These are phyloP conservation scores for Aurelia sp. DNA, from an alignment of 30 jellyfish, hydroid and myxozoan species.

Conservation along the genomic window DNA sequence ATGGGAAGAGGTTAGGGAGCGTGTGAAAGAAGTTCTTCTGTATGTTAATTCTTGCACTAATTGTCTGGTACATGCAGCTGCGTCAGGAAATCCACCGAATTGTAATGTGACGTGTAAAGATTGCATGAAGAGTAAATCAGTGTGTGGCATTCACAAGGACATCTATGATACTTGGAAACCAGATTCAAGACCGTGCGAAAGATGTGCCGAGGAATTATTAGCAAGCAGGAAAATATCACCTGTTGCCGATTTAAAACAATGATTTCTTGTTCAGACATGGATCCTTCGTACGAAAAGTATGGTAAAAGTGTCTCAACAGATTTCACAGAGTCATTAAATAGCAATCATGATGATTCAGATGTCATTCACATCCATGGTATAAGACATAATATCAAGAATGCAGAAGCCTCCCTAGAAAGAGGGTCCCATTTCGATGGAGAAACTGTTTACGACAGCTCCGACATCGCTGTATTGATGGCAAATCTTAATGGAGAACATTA, in stretches of 20 bases:
- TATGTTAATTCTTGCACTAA: conserved; percentile 11
- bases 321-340: conserved; percentile 17
- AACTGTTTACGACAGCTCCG: conserved; percentile 8
- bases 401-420: conserved; percentile 56
- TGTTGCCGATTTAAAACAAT: conserved; percentile 20
- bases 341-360: conserved; percentile 8
- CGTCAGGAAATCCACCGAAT: conserved; percentile 21
- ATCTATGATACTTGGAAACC: conserved; percentile 21
- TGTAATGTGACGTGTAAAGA: conserved; percentile 16
- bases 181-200: conserved; percentile 27
- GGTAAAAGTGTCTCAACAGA: not conserved
- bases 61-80: conserved; percentile 22
- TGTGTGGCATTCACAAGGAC: conserved; percentile 20
- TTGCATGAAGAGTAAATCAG: conserved; percentile 14
- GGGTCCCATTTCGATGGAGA: conserved; percentile 39
- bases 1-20: conserved; percentile 23
- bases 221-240: conserved; percentile 9
- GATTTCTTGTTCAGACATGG: conserved; percentile 13
- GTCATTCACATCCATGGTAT: conserved; percentile 30
- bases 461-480: conserved; percentile 12
- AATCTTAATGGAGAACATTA: conserved; percentile 20
- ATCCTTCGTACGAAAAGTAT: conserved; percentile 37
- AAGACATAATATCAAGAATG: conserved; percentile 30
- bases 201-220: conserved; percentile 6
- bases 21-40: conserved; percentile 18